Conservation (phyloP, 2,888 invertebrate genomes). For the Hirtodrosophila histrioides region DNA sequence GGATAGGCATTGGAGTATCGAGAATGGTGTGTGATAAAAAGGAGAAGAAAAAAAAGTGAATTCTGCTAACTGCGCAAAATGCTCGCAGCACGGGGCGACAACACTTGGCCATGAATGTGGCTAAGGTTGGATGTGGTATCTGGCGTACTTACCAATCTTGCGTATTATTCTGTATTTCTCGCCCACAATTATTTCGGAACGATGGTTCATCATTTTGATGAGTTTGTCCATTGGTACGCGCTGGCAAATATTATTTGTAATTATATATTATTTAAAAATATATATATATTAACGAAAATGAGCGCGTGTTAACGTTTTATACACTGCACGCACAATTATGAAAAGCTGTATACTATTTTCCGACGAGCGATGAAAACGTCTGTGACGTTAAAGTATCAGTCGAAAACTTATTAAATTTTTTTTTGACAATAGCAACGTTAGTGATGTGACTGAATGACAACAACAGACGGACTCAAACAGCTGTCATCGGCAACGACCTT, state of each 20-base stretch:
- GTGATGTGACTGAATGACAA: conserved; percentile 38
- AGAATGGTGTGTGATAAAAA: too few relatives aligned
- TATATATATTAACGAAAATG: conserved; percentile 3
- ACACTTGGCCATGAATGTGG: conserved; percentile 3
- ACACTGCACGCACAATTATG: conserved; percentile 9
- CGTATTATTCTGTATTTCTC: conserved; percentile 97
- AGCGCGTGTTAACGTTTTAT: conserved; percentile 9
- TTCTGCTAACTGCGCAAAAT: too few relatives aligned
- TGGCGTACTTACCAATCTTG: conserved; percentile 90
- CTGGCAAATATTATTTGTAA: conserved; percentile 14
- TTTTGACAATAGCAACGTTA: conserved; percentile 32
- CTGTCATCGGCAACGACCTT: conserved; percentile 46
- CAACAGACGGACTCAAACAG: conserved; percentile 45
- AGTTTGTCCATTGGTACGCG: conserved; percentile 31
- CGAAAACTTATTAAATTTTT: conserved; percentile 32
- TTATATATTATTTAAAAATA: neutral
- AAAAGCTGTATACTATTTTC: conserved; percentile 11
- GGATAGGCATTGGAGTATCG: too few relatives aligned
- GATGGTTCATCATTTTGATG: conserved; percentile 76
- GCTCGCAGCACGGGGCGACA: too few relatives aligned
- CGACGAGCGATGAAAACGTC: conserved; percentile 2
- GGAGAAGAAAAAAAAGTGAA: neutral
- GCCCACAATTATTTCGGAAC: conserved; percentile 91
- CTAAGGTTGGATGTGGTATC: neutral
- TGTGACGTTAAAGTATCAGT: conserved; percentile 13